Base-by-base conservation (phyloP, 30 jellyfish, hydroid and myxozoan species). In the Pseudorhiza aurosa region DNA sequence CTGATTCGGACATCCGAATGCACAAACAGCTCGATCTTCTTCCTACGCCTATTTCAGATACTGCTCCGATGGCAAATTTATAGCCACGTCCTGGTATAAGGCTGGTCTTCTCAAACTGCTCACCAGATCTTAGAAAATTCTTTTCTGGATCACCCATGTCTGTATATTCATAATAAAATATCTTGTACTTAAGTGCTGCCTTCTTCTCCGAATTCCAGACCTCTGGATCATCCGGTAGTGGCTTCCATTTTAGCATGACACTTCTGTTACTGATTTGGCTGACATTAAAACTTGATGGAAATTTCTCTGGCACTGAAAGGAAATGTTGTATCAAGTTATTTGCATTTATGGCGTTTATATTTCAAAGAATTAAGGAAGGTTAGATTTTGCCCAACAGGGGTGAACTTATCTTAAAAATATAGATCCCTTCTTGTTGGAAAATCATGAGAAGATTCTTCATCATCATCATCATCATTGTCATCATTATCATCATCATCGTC, bases 11-110 rank as follows among this genome's bases (percentile, higher is more conserved):
- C 58, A 64, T 1, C 1, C 58, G 77, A 31, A 64, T 64, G 58
- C 77, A 64, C 0, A 21, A 64, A 18, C 17, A 15, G 18, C 35
- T 58, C 7, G 77, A 0, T 22, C 35, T 14, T 10, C 8, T 8
- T 12, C 77, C 77, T 30, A n/a, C 11, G 0, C 77, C 77, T 14
- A 39, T 8, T 1, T 36, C 21, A 0, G 77, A 31, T 15, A 0
- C 31, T 7, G 77, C 77, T 33, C 58, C 77, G 10, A 64, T n/a
- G 6, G 18, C 36, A 17, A 64, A 64, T 21, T 64, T 32, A 28
- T 64, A 64, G 57, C 77, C 77, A n/a, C 77, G 77, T 29, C 60
- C 77, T 6, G 26, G 36, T 29, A 31, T 28, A 30, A 64, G 77
- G 12, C 35, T 29, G 17, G 14, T 29, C 12, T 12, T 4, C 21